A percentile compares a stretch with the other conserved stretches of the same genome.
These are phyloP conservation scores for Diglossa brunneiventris DNA, from an alignment of 2,113 vertebrate species.

Conservation along the genomic window DNA sequence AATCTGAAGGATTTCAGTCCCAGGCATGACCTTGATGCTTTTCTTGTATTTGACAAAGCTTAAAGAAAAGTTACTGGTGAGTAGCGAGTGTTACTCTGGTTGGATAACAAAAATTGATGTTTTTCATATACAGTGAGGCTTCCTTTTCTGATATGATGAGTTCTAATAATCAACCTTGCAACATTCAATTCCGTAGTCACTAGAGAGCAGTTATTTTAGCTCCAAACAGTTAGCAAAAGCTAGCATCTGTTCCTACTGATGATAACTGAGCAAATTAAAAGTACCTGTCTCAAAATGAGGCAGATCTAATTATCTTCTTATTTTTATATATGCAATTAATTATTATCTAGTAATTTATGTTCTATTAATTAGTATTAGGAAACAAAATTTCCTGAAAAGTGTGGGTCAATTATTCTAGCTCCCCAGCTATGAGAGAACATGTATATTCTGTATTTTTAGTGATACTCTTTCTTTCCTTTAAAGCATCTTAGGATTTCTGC, in stretches of 20 bases:
- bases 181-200: neutral
- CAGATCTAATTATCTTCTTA: neutral
- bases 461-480: neutral
- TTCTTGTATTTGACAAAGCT: neutral
- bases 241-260: neutral
- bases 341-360: neutral
- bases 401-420: neutral
- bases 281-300: neutral
- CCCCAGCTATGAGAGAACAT: neutral
- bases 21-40: neutral
- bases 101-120: neutral
- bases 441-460: neutral
- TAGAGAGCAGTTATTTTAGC: neutral
- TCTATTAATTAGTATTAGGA: neutral
- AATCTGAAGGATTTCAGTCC: neutral
- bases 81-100: neutral
- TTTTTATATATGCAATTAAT: neutral
- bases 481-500: neutral
- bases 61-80: neutral
- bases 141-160: neutral
- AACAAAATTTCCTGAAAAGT: neutral
- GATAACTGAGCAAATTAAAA: neutral
- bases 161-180: neutral
- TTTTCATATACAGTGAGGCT: neutral
- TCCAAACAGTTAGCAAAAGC: neutral